A percentile compares a stretch with the other conserved stretches of the same genome.
Evolutionary conservation across 2,888 invertebrate genomes (phyloP).

Genomic region (Leptogaster cylindrica): DNA sequence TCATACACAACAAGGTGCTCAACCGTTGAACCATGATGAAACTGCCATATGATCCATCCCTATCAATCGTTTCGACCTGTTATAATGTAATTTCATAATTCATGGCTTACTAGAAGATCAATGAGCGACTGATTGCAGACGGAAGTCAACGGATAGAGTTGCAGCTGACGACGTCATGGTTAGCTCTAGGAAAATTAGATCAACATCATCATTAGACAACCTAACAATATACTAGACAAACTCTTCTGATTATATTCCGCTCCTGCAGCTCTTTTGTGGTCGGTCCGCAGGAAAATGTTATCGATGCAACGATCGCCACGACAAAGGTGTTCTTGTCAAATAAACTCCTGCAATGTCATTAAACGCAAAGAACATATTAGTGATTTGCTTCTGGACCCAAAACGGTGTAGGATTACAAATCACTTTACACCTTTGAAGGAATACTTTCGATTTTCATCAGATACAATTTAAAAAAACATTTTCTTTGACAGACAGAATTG

Average conservation of each 20-base stretch:
- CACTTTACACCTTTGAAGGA: constrained; percentile 9
- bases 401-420: constrained; percentile 21
- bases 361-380: neutral
- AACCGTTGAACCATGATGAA: constrained; percentile 32
- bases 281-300: constrained; percentile 10
- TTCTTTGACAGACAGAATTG: too few relatives aligned
- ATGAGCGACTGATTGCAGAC: constrained; percentile 8
- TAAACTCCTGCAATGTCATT: constrained; percentile 17
- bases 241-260: neutral
- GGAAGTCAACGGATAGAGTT: constrained; percentile 23
- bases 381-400: constrained; percentile 5
- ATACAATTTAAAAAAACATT: too few relatives aligned
- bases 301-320: constrained; percentile 4
- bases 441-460: constrained; percentile 5
- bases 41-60: constrained; percentile 22
- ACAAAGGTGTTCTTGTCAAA: constrained; percentile 31
- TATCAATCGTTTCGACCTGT: constrained; percentile 37
- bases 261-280: constrained; percentile 10
- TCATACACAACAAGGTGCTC: constrained; percentile 14
- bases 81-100: constrained; percentile 39
- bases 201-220: constrained; percentile 6
- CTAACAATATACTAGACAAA: too few relatives aligned
- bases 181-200: too few relatives aligned
- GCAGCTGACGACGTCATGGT: constrained; percentile 1
- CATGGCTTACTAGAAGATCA: constrained; percentile 25